phyloP scores from a whole-genome alignment of 92 coral and sea anemone genomes.

The Diadumene lineata region DNA sequence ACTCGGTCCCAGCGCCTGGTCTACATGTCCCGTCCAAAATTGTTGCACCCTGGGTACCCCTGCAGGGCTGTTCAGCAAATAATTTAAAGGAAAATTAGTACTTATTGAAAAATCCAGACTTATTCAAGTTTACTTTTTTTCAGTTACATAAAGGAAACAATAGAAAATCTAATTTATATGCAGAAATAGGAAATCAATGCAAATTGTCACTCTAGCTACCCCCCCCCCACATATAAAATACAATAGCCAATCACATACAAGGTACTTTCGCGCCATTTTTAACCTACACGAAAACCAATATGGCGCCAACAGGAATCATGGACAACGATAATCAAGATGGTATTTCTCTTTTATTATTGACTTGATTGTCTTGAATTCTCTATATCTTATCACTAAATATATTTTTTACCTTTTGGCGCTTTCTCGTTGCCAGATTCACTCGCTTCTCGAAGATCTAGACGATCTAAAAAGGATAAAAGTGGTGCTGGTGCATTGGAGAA shows the following conservation, averaged over 20 bases:
- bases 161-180: no score
- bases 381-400: neutral
- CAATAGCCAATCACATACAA: slow-evolving; percentile 13
- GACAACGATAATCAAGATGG: slow-evolving; percentile 79
- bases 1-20: no score
- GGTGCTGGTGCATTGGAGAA: slow-evolving; percentile 90
- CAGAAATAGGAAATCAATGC: no score
- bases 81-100: no score
- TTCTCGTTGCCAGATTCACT: slow-evolving; percentile 50
- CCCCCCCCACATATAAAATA: slow-evolving; percentile 7
- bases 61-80: no score
- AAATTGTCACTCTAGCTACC: no score
- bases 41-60: no score
- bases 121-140: no score
- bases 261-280: slow-evolving; percentile 96
- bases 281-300: slow-evolving; percentile 58
- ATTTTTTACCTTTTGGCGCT: slow-evolving; percentile 8
- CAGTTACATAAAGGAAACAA: no score
- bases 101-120: no score
- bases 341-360: slow-evolving; percentile 25
- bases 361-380: slow-evolving; percentile 10
- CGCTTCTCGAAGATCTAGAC: slow-evolving; percentile 79
- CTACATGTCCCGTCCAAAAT: no score
- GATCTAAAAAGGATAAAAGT: slow-evolving; percentile 73
- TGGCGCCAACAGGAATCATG: slow-evolving; percentile 88